A percentile compares a stretch with the other conserved stretches of the same genome.
These are phyloP conservation scores for Tineola bisselliella DNA, from an alignment of 2,888 invertebrate species.

Conservation along the genomic window DNA sequence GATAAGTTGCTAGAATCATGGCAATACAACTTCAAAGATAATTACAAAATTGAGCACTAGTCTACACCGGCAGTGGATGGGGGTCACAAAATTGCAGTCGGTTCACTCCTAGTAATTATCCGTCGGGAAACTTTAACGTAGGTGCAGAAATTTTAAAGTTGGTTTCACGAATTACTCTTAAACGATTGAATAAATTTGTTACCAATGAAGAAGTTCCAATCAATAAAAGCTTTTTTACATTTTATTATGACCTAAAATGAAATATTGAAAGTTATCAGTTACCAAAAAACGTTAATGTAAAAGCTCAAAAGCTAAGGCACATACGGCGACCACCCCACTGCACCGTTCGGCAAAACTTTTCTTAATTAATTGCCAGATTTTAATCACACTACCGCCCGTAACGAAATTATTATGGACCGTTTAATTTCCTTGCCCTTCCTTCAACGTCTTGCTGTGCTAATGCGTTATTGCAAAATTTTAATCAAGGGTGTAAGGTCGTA, in stretches of 20 bases:
- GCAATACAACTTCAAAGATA: not conserved
- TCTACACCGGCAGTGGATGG: not conserved
- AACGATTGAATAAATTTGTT: not conserved
- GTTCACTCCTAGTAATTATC: constrained; percentile 54
- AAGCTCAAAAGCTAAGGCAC: not conserved
- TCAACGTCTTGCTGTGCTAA: constrained; percentile 49
- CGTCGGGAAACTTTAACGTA: constrained; percentile 44
- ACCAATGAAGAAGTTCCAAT: not conserved
- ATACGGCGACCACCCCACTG: constrained; percentile 1
- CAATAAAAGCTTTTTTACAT: not conserved
- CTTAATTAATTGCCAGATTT: constrained; percentile 63
- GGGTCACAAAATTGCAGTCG: constrained; percentile 29
- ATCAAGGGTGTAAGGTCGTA: constrained; percentile 56
- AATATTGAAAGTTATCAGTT: too few relatives aligned
- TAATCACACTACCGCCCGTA: constrained; percentile 60
- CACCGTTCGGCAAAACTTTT: constrained; percentile 42
- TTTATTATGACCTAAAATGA: too few relatives aligned
- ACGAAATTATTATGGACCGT: constrained; percentile 62
- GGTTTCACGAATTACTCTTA: not conserved
- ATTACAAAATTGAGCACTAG: constrained; percentile 13
- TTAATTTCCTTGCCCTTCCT: constrained; percentile 60
- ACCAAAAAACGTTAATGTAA: too few relatives aligned
- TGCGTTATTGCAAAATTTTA: constrained; percentile 64
- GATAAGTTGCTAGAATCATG: not conserved
- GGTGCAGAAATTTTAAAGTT: constrained; percentile 16